These are phyloP conservation scores for Pan troglodytes DNA, from an alignment of 2,113 vertebrate genomes.

Conservation along the genomic window NHGRI_mPanTro3-v2.1_pri NC_072413.2:101967501-101968000, in stretches of 20 bases:
- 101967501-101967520: neutral
- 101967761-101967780: too few species aligned
- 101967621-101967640: neutral
- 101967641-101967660: neutral
- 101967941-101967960: neutral
- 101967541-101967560: neutral
- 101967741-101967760: neutral
- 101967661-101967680: neutral
- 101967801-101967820: neutral
- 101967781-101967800: neutral
- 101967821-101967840: neutral
- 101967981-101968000: fast-evolving
- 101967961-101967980: neutral
- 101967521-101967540: neutral
- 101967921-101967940: fast-evolving
- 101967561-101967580: neutral
- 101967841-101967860: neutral
- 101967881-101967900: neutral
- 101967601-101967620: neutral
- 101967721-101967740: neutral
- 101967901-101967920: fast-evolving
- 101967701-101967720: neutral
- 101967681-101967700: neutral
- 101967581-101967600: neutral
- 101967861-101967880: too few species aligned